Evolutionary conservation across 2,888 invertebrate genomes (phyloP).

Genomic region (Trachelus troglodyta): DNA sequence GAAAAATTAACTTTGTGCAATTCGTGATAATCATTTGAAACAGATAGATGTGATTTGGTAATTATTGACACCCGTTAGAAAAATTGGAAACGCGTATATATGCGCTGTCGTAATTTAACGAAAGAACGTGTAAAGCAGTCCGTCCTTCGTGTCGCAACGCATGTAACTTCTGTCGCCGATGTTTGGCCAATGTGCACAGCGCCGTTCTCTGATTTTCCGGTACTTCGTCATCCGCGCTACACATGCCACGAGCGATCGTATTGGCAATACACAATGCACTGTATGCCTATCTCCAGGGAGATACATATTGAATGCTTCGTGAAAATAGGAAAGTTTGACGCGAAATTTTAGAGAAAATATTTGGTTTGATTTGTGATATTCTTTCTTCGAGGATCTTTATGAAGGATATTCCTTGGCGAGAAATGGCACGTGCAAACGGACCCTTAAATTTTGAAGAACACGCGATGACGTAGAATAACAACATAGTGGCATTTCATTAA

Average conservation of each 20-base stretch:
- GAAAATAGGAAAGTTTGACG: not conserved
- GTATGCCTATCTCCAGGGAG: not conserved
- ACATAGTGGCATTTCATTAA: not conserved
- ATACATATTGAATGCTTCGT: not conserved
- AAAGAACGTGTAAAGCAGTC: not conserved
- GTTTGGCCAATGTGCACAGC: not conserved
- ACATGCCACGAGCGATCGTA: not conserved
- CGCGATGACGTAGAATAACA: not conserved
- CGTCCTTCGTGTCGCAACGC: not conserved
- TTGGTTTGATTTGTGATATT: not conserved
- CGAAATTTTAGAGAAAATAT: not conserved
- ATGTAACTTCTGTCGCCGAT: not conserved
- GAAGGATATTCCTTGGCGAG: not conserved
- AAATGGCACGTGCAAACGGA: too few species aligned
- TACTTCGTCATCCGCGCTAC: not conserved
- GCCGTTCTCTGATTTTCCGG: not conserved
- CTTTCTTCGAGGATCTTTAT: not conserved
- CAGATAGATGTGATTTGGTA: conserved; percentile 40
- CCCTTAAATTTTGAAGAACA: not conserved
- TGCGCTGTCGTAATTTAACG: not conserved
- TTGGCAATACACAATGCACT: not conserved
- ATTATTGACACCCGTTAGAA: conserved; percentile 49
- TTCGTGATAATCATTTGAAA: conserved; percentile 25
- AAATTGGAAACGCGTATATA: not conserved
- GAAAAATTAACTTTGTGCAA: not conserved